These are phyloP conservation scores for Chrosomus eos DNA, from an alignment of 2,797 vertebrate genomes.

Conservation along the genomic window DNA sequence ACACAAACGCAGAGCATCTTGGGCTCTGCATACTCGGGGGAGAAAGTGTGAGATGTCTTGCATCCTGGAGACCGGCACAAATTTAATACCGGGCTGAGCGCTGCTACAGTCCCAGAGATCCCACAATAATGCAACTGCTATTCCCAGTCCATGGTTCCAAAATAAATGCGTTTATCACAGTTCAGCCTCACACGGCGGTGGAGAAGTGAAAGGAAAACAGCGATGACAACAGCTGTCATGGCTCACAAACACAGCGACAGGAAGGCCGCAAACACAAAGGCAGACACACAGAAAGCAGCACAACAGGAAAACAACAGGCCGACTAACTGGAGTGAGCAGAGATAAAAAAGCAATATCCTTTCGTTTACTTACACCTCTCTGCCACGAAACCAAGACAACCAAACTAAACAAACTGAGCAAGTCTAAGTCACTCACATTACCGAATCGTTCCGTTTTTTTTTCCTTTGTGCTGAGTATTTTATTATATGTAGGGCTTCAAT, in stretches of 20 bases:
- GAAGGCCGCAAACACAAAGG: slow-evolving; percentile 33
- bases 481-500: not conserved
- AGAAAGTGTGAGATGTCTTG: slow-evolving; percentile 71
- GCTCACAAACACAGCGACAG: slow-evolving; percentile 45
- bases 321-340: slow-evolving; percentile 4
- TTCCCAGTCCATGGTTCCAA: slow-evolving; percentile 70
- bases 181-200: slow-evolving; percentile 40
- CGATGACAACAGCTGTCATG: slow-evolving; percentile 47
- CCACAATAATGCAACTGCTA: slow-evolving; percentile 79
- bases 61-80: slow-evolving; percentile 69
- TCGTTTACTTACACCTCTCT: slow-evolving; percentile 33
- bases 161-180: slow-evolving; percentile 60
- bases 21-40: slow-evolving; percentile 41
- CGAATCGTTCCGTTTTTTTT: not conserved
- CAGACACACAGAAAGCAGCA: slow-evolving; percentile 50
- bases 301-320: slow-evolving; percentile 29
- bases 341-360: slow-evolving; percentile 49
- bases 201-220: slow-evolving; percentile 54
- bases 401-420: not conserved
- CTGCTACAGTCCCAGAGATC: slow-evolving; percentile 71
- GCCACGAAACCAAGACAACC: slow-evolving; percentile 13
- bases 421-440: not conserved
- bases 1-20: slow-evolving; percentile 47
- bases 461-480: not conserved
- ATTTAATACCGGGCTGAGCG: slow-evolving; percentile 70